Evolutionary conservation across 1,140 invertebrate genomes (phyloP).

Genomic region (Oncopeltus fasciatus): DNA sequence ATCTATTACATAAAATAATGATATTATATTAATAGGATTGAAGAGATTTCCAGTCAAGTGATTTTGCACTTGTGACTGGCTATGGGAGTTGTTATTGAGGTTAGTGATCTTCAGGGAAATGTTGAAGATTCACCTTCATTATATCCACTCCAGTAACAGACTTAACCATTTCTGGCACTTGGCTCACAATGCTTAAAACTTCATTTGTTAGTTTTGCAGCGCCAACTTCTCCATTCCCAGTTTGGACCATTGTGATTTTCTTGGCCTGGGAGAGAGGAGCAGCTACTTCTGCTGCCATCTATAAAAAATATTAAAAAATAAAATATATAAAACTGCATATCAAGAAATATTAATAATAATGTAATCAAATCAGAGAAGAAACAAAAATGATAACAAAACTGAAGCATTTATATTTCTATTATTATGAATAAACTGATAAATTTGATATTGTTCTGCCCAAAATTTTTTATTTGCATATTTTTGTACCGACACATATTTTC

Average conservation of each 20-base stretch:
- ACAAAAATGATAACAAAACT: not conserved
- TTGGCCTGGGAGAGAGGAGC: conserved; percentile 83
- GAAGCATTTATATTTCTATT: not conserved
- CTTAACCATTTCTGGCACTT: conserved; percentile 79
- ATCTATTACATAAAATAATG: too few relatives aligned
- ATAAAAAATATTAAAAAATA: conserved; percentile 5
- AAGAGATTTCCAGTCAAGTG: too few relatives aligned
- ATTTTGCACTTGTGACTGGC: too few relatives aligned
- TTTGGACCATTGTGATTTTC: conserved; percentile 89
- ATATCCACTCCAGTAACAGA: conserved; percentile 85
- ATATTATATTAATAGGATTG: too few relatives aligned
- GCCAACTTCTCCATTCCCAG: conserved; percentile 79
- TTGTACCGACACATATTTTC: too few relatives aligned
- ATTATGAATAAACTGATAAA: too few relatives aligned
- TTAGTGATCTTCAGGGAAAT: conserved; percentile 17
- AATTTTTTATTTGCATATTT: too few relatives aligned
- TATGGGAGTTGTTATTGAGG: too few relatives aligned
- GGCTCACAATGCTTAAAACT: conserved; percentile 79
- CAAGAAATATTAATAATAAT: not conserved
- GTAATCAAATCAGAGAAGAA: not conserved
- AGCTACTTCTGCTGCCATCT: conserved; percentile 91
- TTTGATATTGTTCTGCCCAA: too few relatives aligned
- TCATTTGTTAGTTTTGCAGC: conserved; percentile 87
- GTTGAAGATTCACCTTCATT: conserved; percentile 43
- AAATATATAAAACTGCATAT: not conserved